phyloP scores from a whole-genome alignment of 2,797 vertebrate species.

The Anolis apletophallus region DNA sequence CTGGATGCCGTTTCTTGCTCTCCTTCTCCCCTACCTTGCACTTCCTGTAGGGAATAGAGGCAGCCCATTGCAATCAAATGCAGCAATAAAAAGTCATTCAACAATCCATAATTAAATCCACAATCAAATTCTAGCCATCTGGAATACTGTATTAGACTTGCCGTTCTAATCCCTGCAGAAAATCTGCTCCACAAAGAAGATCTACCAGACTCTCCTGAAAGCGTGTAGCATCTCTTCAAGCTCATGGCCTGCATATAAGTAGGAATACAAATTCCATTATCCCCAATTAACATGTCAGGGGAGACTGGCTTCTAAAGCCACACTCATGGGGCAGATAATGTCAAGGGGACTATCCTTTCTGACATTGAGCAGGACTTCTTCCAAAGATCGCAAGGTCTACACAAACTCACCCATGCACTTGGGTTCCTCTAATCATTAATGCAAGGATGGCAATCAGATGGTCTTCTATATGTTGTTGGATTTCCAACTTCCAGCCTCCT shows the following conservation, averaged over 20 bases:
- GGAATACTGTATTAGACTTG: neutral
- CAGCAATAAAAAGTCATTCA: neutral
- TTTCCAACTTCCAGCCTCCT: too few relatives aligned
- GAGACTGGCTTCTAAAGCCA: neutral
- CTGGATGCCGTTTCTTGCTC: neutral
- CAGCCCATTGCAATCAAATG: neutral
- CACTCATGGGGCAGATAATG: too few relatives aligned
- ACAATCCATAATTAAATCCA: constrained; percentile 31
- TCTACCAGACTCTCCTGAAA: neutral
- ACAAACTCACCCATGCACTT: too few relatives aligned
- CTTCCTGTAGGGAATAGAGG: neutral
- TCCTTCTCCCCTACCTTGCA: neutral
- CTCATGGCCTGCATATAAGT: neutral
- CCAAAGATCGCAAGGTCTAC: too few relatives aligned
- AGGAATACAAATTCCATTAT: neutral
- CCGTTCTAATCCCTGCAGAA: neutral
- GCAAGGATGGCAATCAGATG: too few relatives aligned
- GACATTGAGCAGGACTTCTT: too few relatives aligned
- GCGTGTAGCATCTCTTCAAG: neutral
- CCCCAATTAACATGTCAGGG: neutral
- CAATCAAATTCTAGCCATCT: constrained; percentile 51
- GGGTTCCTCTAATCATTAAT: too few relatives aligned
- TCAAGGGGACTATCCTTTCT: too few relatives aligned
- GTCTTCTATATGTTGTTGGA: too few relatives aligned
- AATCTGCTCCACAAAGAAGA: neutral